These are phyloP conservation scores for Metaphire vulgaris DNA, from an alignment of 1,140 invertebrate species.

Conservation along the genomic window DNA sequence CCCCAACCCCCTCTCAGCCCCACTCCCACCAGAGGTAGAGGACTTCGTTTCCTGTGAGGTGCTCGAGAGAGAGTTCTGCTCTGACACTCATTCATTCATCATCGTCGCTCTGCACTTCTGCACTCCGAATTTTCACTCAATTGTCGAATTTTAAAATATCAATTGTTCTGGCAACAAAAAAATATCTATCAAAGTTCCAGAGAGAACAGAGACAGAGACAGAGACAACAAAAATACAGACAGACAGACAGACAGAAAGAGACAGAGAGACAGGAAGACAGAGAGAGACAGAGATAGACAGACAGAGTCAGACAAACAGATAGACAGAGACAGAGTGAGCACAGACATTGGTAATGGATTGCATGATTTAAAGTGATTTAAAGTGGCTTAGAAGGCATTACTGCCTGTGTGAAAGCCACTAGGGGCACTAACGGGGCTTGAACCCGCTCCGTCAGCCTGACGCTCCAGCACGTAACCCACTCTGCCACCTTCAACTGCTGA, in stretches of 20 bases:
- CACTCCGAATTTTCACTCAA: too few species aligned
- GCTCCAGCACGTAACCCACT: not conserved
- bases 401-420: not conserved
- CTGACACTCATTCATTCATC: not conserved
- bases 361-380: not conserved
- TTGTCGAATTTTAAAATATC: too few species aligned
- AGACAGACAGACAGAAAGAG: not conserved
- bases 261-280: not conserved
- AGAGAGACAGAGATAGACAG: not conserved
- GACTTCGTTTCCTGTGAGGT: not conserved
- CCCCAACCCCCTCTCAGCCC: not conserved
- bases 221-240: not conserved
- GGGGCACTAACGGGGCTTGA: not conserved
- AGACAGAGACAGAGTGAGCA: not conserved
- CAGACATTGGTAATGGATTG: not conserved
- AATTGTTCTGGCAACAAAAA: too few species aligned
- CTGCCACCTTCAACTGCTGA: not conserved
- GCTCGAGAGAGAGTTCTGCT: not conserved
- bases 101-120: too few species aligned
- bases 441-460: too few species aligned
- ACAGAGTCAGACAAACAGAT: not conserved
- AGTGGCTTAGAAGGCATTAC: not conserved
- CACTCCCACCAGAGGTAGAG: not conserved
- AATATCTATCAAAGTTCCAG: not conserved
- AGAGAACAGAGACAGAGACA: constrained; percentile 2